These are phyloP conservation scores for Ceuthmochares aereus DNA, from an alignment of 2,113 vertebrate species.

Conservation along the genomic window DNA sequence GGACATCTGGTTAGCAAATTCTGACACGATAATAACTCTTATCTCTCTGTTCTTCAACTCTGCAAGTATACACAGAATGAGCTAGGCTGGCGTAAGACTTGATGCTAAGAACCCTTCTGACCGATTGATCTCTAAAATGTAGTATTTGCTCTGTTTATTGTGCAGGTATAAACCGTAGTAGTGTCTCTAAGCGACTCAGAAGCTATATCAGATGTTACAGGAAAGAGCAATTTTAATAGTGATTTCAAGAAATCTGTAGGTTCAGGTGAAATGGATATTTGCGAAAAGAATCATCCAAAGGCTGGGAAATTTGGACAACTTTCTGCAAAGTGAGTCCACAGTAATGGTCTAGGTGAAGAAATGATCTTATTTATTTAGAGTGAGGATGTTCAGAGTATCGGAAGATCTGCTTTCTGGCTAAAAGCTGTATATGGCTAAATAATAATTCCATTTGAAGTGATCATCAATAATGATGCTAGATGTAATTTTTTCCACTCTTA, in stretches of 20 bases:
- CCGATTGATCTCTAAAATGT: background rate
- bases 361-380: background rate
- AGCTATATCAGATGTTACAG: background rate
- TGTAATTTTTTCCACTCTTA: background rate
- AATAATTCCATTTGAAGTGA: background rate
- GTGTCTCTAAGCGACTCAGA: background rate
- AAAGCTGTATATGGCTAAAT: background rate
- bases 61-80: background rate
- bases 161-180: background rate
- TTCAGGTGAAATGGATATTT: background rate
- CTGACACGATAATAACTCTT: background rate
- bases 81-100: background rate
- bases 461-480: conserved; percentile 3
- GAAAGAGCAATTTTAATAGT: background rate
- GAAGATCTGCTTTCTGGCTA: background rate
- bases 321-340: background rate
- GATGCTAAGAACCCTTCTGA: background rate
- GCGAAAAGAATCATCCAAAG: background rate
- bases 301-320: accelerated
- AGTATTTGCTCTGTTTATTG: background rate
- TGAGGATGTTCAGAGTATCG: background rate
- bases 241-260: background rate
- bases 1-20: background rate
- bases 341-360: background rate
- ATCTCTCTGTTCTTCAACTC: background rate